Evolutionary conservation across 2,113 vertebrate species (phyloP).

Genomic region (Bucco capensis): DNA sequence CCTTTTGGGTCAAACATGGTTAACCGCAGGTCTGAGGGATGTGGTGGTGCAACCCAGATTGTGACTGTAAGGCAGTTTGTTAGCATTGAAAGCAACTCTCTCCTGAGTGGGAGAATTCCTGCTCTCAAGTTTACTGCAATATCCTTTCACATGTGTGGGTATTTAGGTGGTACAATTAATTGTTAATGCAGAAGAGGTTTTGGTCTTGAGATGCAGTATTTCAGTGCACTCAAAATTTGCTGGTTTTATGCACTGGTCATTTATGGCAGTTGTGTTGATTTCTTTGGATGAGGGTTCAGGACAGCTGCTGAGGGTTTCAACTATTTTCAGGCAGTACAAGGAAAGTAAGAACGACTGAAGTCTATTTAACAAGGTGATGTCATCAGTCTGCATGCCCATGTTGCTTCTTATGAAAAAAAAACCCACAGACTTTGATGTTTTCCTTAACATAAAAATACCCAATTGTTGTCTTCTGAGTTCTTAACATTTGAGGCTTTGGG

Average conservation of each 20-base stretch:
- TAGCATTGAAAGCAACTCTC: background rate
- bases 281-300: background rate
- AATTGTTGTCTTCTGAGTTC: background rate
- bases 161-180: background rate
- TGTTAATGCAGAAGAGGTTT: background rate
- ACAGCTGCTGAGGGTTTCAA: background rate
- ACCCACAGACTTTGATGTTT: background rate
- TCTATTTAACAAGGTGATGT: background rate
- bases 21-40: background rate
- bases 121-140: background rate
- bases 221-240: background rate
- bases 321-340: background rate
- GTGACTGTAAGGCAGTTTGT: background rate
- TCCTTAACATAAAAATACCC: background rate
- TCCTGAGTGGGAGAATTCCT: background rate
- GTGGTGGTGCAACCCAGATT: background rate
- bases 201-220: background rate
- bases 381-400: background rate
- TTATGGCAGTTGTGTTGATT: background rate
- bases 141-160: rapidly evolving
- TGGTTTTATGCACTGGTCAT: background rate
- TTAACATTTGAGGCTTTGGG: background rate
- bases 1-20: background rate
- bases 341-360: background rate
- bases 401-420: background rate